Evolutionary conservation across 2,797 vertebrate genomes (phyloP).

Genomic region (Danio aesculapii): DNA sequence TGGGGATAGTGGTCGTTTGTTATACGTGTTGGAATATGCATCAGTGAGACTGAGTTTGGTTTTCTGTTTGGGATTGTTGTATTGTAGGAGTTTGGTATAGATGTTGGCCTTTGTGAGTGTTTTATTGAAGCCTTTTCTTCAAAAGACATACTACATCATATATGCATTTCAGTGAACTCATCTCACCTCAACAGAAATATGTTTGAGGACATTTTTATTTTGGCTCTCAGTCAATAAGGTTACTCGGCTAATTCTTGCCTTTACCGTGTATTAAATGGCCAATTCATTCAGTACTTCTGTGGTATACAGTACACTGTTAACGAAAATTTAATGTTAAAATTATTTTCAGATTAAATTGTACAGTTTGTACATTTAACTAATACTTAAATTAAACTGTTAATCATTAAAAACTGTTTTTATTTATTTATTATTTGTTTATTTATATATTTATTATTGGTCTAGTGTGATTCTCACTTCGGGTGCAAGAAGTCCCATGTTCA

Average conservation of each 20-base stretch:
- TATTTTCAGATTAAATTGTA: no score
- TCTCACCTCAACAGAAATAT: not conserved
- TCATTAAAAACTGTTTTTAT: no score
- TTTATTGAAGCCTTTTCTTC: not conserved
- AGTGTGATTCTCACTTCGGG: conserved; percentile 68
- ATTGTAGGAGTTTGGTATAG: not conserved
- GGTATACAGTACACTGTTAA: no score
- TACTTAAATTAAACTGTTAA: no score
- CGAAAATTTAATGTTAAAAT: no score
- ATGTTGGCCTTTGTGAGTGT: not conserved
- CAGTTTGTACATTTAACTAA: no score
- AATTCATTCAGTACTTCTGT: not conserved
- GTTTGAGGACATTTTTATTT: not conserved
- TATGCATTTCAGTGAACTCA: not conserved
- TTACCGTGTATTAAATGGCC: not conserved
- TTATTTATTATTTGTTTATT: no score
- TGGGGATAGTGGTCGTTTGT: conserved; percentile 7
- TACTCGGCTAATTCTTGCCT: not conserved
- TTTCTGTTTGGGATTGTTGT: conserved; percentile 4
- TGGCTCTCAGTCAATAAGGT: not conserved
- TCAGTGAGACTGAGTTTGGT: not conserved
- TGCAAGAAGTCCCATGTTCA: conserved; percentile 68
- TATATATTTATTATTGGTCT: conserved; percentile 55
- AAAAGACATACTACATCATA: not conserved
- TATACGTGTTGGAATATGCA: not conserved